A percentile compares a stretch with the other conserved stretches of the same genome.
phyloP scores from a whole-genome alignment of 2,888 invertebrate genomes.

The Amaurobius ferox region DNA sequence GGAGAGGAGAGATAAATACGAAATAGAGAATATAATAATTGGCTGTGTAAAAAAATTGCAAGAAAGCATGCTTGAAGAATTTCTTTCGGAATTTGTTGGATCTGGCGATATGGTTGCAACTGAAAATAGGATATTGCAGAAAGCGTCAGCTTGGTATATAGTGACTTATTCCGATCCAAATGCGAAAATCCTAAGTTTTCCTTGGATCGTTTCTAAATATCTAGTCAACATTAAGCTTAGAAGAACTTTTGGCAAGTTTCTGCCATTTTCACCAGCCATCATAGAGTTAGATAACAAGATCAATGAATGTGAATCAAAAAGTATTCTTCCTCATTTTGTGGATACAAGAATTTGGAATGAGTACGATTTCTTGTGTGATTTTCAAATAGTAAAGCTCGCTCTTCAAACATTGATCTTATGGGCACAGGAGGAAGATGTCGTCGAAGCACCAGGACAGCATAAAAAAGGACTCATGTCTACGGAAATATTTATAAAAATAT shows the following conservation, averaged over 20 bases:
- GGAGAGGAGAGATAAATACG: conserved; percentile 51
- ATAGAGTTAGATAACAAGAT: conserved; percentile 31
- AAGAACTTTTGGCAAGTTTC: neutral
- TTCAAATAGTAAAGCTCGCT: conserved; percentile 5
- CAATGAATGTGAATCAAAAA: neutral
- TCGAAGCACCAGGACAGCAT: neutral
- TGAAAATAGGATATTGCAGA: conserved; percentile 15
- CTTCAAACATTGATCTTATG: conserved; percentile 37
- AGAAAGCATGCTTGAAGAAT: conserved; percentile 50
- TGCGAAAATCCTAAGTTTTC: conserved; percentile 58
- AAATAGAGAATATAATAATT: conserved; percentile 59
- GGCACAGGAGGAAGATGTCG: conserved; percentile 32
- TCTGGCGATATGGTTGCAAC: neutral
- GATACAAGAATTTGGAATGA: neutral
- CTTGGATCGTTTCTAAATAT: conserved; percentile 63
- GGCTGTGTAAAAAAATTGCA: conserved; percentile 36
- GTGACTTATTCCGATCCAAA: conserved; percentile 51
- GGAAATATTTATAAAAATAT: conserved; percentile 23
- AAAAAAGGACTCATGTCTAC: neutral
- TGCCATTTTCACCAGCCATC: conserved; percentile 29
- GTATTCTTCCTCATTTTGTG: neutral
- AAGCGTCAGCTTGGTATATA: conserved; percentile 71
- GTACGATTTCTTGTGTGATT: conserved; percentile 6
- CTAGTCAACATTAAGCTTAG: conserved; percentile 46
- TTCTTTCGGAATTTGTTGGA: conserved; percentile 42